Evolutionary conservation across 2,888 invertebrate species (phyloP).

Genomic region (Cheilosia urbana): DNA sequence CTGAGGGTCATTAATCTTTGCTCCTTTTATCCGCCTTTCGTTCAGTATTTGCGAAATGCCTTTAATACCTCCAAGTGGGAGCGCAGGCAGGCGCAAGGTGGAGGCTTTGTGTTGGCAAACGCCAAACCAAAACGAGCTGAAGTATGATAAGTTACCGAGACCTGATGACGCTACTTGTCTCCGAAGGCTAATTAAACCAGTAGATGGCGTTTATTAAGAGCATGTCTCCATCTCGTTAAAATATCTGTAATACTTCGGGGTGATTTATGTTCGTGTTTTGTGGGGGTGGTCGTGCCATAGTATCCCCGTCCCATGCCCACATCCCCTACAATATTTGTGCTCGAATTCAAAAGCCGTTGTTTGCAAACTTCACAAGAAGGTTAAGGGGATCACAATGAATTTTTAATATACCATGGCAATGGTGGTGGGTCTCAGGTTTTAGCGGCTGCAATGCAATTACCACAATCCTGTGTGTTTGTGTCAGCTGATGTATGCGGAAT

Average conservation of each 20-base stretch:
- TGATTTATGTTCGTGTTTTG: conserved; percentile 65
- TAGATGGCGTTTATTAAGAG: conserved; percentile 76
- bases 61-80: conserved; percentile 70
- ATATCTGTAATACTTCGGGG: conserved; percentile 70
- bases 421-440: conserved; percentile 7
- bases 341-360: conserved; percentile 56
- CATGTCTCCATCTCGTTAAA: conserved; percentile 74
- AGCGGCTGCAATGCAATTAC: conserved; percentile 68
- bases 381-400: conserved; percentile 69
- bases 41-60: conserved; percentile 59
- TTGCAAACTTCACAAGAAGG: conserved; percentile 56
- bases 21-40: conserved; percentile 73
- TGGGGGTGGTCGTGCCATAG: background rate
- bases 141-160: conserved; percentile 12
- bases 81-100: conserved; percentile 30
- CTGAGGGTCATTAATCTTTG: conserved; percentile 75
- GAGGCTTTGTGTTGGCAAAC: conserved; percentile 32
- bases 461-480: conserved; percentile 22
- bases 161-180: conserved; percentile 70
- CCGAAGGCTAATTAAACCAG: conserved; percentile 75
- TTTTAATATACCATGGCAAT: conserved; percentile 50
- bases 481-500: conserved; percentile 5
- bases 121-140: conserved; percentile 22
- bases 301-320: conserved; percentile 9
- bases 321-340: background rate